Evolutionary conservation across 2,113 vertebrate genomes (phyloP).

Genomic region (Microtus montanus): DNA sequence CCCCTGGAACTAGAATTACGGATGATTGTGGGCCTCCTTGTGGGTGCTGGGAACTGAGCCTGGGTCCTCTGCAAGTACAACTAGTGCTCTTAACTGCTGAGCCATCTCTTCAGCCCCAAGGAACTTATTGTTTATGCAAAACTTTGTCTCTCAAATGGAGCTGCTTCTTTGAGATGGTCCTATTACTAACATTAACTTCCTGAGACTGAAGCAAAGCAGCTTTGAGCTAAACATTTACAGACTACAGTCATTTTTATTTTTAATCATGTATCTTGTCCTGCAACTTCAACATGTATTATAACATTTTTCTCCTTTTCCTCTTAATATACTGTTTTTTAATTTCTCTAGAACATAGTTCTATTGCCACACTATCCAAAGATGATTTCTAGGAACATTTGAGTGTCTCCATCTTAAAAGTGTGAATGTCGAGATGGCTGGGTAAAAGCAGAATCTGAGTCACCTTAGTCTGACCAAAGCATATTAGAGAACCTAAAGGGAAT

Average conservation of each 20-base stretch:
- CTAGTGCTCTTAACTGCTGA: neutral
- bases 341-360: conserved; percentile 46
- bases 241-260: neutral
- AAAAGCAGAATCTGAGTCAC: neutral
- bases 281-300: conserved; percentile 14
- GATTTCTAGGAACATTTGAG: neutral
- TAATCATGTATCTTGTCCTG: neutral
- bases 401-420: neutral
- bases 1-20: neutral
- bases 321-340: conserved; percentile 1
- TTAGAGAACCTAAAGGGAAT: neutral
- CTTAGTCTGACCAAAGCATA: neutral
- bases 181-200: neutral
- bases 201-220: neutral
- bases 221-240: neutral
- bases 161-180: neutral
- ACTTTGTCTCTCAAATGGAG: conserved; percentile 33
- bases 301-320: conserved; percentile 9
- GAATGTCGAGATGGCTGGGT: conserved; percentile 5
- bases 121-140: neutral
- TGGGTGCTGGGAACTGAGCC: neutral
- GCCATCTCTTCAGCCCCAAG: neutral
- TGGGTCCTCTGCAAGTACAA: neutral
- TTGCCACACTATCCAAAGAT: conserved; percentile 1
- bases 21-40: neutral